phyloP scores from a whole-genome alignment of 2,113 vertebrate genomes.

The cat (Felis catus) region DNA sequence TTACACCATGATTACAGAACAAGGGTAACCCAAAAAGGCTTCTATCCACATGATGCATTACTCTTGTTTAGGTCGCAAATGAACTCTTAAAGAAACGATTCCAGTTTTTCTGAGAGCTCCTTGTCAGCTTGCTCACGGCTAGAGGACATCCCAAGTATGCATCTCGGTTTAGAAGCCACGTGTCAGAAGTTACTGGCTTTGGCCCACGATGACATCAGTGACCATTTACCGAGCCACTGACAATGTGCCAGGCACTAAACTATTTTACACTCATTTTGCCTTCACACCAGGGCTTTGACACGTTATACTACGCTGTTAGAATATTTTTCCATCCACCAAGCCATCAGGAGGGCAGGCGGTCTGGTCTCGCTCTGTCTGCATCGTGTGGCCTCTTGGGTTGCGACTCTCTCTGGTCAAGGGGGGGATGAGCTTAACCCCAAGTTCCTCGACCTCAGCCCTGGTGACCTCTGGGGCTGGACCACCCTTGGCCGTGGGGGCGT shows the following conservation, averaged over 20 bases:
- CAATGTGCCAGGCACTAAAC: not conserved
- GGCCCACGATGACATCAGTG: not conserved
- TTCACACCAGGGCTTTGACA: not conserved
- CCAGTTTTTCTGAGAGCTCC: not conserved
- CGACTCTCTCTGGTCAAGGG: not conserved
- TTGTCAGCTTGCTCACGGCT: not conserved
- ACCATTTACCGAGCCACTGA: not conserved
- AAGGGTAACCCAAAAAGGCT: not conserved
- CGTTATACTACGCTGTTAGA: not conserved
- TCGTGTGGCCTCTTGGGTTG: not conserved
- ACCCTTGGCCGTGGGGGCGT: not conserved
- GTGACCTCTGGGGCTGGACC: not conserved
- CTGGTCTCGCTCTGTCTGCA: not conserved
- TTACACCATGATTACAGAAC: constrained; percentile 36
- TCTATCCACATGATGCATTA: not conserved
- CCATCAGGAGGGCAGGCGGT: not conserved
- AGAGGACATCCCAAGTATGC: not conserved
- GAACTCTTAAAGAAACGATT: constrained; percentile 20
- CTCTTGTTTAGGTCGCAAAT: constrained; percentile 27
- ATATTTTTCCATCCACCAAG: not conserved
- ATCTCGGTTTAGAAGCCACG: not conserved
- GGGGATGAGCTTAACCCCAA: not conserved
- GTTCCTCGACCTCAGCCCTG: not conserved
- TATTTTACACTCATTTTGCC: not conserved
- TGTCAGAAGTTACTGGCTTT: not conserved